Base-by-base conservation (phyloP, 2,888 invertebrate species). In the Hecatera dysodea region DNA sequence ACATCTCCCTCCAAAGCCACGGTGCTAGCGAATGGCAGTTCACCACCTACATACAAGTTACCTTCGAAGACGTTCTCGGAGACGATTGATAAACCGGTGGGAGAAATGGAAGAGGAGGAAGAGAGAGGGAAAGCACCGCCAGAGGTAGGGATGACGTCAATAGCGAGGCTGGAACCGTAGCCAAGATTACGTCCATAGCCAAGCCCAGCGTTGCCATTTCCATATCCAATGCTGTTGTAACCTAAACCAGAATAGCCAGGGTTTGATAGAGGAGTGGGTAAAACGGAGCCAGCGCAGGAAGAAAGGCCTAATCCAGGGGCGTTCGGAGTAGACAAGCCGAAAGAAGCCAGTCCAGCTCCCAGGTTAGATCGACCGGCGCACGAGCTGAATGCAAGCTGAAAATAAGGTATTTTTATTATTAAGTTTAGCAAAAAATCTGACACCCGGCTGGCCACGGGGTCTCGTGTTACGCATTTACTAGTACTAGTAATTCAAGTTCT, bases 61-160 rank as follows among this genome's bases (percentile, higher is more conserved):
- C 85, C 85, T 29, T 84, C 84, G 22, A 68, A 73, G 2, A 73
- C 46, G 19, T 85, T 85, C 4, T 85, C 86, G 15, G 85, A 85
- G 7, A 60, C 59, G 6, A 85, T 42, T 6, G 78, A 69, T 9
- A 85, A n/a, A 4, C 85, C 82, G 7, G 27, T 72, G 8, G 84
- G 83, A 29, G 72, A 33, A 8, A 72, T 62, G 11, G 66, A 27
- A 15, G 82, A 84, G 1, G 56, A 39, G n/a, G 69, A 78, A 29
- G 69, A 29, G 27, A 84, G 52, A 1, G 75, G 39, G 0, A 85
- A 29, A 22, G 50, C 39, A 17, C 84, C 83, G 2, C 83, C 72
- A 15, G 68, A 73, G 24, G 90, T 84, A 1, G 80, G 69, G 11
- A 77, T 57, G 48, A 70, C 48, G 1, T 77, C 52, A 15, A 73